Conservation (phyloP, 2,797 vertebrate genomes). For the Sternotherus odoratus region DNA sequence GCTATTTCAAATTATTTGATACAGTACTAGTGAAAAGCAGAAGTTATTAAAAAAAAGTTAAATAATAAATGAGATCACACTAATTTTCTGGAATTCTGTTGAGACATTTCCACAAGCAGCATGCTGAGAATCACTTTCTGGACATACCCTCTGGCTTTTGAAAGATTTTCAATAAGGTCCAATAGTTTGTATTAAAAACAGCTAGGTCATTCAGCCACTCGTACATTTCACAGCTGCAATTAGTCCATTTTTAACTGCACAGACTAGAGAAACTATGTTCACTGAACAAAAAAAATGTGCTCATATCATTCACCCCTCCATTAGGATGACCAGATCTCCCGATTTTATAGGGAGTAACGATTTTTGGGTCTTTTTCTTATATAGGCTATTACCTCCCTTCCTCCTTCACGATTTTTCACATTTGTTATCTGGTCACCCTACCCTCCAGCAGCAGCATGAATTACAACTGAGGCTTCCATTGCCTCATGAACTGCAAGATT, state of each 20-base stretch:
- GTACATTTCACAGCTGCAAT: neutral
- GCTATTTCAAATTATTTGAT: constrained; percentile 44
- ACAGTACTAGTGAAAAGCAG: constrained; percentile 20
- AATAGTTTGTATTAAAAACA: constrained; percentile 23
- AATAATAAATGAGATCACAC: neutral
- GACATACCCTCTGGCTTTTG: neutral
- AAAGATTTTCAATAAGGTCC: constrained; percentile 1
- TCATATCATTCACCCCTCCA: neutral
- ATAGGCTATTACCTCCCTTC: no score
- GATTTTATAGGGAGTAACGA: no score
- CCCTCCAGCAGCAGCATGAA: constrained; percentile 9
- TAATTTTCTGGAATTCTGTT: constrained; percentile 48
- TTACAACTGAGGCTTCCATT: neutral
- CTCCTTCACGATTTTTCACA: no score
- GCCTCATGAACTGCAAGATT: neutral
- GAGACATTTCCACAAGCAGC: neutral
- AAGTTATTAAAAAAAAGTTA: constrained; percentile 26
- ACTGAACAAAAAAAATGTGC: neutral
- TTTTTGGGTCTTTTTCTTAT: no score
- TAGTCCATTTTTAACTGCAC: neutral
- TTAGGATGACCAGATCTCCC: no score
- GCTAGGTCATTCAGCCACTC: neutral
- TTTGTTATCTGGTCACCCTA: no score
- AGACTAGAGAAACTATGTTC: neutral
- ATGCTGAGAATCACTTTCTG: neutral